phyloP scores from a whole-genome alignment of 2,888 invertebrate genomes.

The Nipponacmea schrenckii region DNA sequence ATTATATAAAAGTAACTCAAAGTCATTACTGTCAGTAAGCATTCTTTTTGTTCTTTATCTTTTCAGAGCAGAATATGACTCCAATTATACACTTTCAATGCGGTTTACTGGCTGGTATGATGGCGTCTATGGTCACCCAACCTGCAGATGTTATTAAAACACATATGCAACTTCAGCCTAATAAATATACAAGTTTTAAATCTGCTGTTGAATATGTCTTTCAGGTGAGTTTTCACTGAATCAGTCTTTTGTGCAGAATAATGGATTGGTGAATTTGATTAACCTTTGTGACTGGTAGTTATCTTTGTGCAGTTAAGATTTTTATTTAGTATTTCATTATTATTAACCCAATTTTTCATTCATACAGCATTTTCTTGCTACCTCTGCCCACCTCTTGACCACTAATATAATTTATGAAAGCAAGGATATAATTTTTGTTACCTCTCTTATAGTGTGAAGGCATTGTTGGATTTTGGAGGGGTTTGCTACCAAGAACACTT shows the following conservation, averaged over 20 bases:
- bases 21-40: no score
- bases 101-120: slow-evolving; percentile 82
- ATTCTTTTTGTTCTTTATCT: no score
- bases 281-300: no score
- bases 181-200: slow-evolving; percentile 77
- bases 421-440: no score
- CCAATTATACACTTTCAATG: slow-evolving; percentile 74
- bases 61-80: background rate
- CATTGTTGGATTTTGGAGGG: slow-evolving; percentile 82
- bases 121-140: slow-evolving; percentile 85
- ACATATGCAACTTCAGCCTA: slow-evolving; percentile 87
- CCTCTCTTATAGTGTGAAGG: slow-evolving; percentile 61
- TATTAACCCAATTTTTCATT: no score
- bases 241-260: background rate
- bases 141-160: slow-evolving; percentile 93
- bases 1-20: no score
- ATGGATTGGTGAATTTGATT: background rate
- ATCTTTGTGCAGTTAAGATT: no score
- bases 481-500: slow-evolving; percentile 85
- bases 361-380: no score
- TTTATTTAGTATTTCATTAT: no score
- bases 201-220: slow-evolving; percentile 77
- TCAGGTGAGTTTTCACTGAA: slow-evolving; percentile 65
- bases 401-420: no score
- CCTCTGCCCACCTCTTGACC: background rate